phyloP scores from a whole-genome alignment of 1,140 invertebrate species.

The Drosophila nigrodunni region DNA sequence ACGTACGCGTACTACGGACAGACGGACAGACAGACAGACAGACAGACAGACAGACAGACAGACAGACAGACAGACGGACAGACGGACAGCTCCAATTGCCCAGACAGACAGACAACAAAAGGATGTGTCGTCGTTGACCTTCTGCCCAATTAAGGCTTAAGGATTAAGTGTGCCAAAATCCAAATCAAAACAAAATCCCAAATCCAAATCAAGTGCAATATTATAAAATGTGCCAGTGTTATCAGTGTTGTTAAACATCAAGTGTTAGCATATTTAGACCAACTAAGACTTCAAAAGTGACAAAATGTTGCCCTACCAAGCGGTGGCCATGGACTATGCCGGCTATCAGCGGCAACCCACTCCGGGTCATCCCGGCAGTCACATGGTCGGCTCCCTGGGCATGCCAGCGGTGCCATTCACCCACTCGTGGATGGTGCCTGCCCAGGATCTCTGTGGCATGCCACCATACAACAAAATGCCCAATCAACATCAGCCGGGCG shows the following conservation, averaged over 20 bases:
- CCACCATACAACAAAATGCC: constrained; percentile 90
- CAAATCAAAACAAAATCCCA: constrained; percentile 13
- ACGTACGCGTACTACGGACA: constrained; percentile 74
- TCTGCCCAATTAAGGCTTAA: constrained; percentile 3
- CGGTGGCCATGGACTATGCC: constrained; percentile 95
- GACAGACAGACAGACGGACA: too few species aligned
- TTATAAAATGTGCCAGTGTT: constrained; percentile 60
- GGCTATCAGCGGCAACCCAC: constrained; percentile 91
- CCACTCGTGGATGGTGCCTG: constrained; percentile 96
- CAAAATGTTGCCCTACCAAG: constrained; percentile 93
- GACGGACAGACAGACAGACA: too few species aligned
- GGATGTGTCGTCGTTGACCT: constrained; percentile 73
- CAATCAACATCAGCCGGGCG: constrained; percentile 84
- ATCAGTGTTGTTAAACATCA: constrained; percentile 1
- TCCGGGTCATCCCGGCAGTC: constrained; percentile 86
- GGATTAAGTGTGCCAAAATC: constrained; percentile 45
- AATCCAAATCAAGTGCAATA: constrained; percentile 62
- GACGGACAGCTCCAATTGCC: constrained; percentile 44
- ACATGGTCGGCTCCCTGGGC: constrained; percentile 86
- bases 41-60: too few species aligned
- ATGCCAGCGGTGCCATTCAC: constrained; percentile 89
- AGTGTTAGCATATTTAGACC: constrained; percentile 7
- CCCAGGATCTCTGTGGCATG: constrained; percentile 92
- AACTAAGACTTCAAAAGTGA: neutral
- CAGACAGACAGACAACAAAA: constrained; percentile 44